These are phyloP conservation scores for Ellobium chinense DNA, from an alignment of 2,888 invertebrate species.

Conservation along the genomic window DNA sequence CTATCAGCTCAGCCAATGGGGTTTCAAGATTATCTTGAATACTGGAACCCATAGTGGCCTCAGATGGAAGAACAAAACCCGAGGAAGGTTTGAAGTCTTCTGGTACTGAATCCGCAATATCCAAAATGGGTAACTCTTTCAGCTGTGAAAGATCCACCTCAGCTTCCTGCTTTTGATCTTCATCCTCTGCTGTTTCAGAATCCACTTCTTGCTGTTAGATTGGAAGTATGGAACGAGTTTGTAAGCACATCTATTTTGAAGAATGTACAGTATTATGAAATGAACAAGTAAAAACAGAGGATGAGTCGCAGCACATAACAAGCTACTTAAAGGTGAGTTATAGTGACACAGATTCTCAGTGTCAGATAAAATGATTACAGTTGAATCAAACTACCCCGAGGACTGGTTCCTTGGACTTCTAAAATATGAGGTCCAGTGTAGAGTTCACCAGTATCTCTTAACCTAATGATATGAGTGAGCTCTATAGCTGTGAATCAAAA, in stretches of 20 bases:
- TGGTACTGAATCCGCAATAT: background rate
- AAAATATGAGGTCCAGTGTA: too few species aligned
- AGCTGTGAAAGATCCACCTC: slow-evolving; percentile 25
- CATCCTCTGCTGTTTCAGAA: background rate
- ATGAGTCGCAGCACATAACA: too few species aligned
- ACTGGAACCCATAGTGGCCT: slow-evolving; percentile 36
- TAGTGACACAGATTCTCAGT: too few species aligned
- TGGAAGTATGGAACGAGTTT: background rate
- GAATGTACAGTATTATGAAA: too few species aligned
- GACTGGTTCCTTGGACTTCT: too few species aligned
- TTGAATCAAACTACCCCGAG: too few species aligned
- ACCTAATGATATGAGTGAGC: too few species aligned
- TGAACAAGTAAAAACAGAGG: too few species aligned
- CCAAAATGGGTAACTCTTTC: slow-evolving; percentile 38
- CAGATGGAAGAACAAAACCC: slow-evolving; percentile 18
- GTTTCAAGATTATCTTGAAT: slow-evolving; percentile 31
- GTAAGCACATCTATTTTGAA: background rate
- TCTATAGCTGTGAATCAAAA: too few species aligned
- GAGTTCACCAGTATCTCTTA: too few species aligned
- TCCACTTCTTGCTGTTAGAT: slow-evolving; percentile 9
- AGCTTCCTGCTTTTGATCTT: background rate
- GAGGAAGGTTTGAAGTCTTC: slow-evolving; percentile 23
- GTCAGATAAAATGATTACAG: too few species aligned
- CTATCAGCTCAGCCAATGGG: slow-evolving; percentile 8
- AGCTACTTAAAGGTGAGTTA: too few species aligned